Evolutionary conservation across 2,113 vertebrate species (phyloP).

Genomic region (Bubalus kerabau): DNA sequence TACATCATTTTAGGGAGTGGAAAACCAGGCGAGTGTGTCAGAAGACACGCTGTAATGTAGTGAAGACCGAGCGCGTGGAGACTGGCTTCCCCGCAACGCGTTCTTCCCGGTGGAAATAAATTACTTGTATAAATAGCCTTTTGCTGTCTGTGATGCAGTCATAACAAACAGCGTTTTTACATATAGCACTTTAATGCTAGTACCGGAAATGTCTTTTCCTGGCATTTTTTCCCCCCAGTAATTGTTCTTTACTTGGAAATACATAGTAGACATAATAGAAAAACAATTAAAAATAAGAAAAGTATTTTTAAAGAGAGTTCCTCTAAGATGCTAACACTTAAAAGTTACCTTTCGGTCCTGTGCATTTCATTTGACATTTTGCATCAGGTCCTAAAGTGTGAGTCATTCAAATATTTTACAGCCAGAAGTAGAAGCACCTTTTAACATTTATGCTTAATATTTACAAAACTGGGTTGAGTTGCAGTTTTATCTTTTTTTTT

Average conservation of each 20-base stretch:
- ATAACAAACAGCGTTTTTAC: not conserved
- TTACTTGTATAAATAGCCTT: conserved; percentile 76
- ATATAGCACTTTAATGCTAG: not conserved
- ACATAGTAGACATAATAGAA: not conserved
- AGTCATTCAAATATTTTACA: conserved; percentile 70
- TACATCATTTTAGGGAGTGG: conserved; percentile 60
- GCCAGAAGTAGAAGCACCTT: conserved; percentile 59
- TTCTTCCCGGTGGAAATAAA: conserved; percentile 68
- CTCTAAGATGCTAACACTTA: conserved; percentile 43
- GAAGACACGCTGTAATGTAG: not conserved
- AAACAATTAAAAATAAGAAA: conserved; percentile 44
- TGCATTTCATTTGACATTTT: conserved; percentile 8
- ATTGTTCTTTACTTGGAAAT: not conserved
- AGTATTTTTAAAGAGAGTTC: conserved; percentile 55
- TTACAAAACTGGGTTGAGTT: conserved; percentile 53
- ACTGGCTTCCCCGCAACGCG: conserved; percentile 36
- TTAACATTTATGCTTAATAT: conserved; percentile 60
- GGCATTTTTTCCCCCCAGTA: not conserved
- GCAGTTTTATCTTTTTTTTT: not conserved
- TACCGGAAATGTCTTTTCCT: not conserved
- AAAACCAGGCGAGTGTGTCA: conserved; percentile 16
- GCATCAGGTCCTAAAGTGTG: not conserved
- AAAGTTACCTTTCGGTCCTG: not conserved
- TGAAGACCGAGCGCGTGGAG: not conserved
- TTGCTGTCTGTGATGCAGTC: not conserved